Conservation (phyloP, 2,888 invertebrate species). For the Leptinotarsa tumamoca region DNA sequence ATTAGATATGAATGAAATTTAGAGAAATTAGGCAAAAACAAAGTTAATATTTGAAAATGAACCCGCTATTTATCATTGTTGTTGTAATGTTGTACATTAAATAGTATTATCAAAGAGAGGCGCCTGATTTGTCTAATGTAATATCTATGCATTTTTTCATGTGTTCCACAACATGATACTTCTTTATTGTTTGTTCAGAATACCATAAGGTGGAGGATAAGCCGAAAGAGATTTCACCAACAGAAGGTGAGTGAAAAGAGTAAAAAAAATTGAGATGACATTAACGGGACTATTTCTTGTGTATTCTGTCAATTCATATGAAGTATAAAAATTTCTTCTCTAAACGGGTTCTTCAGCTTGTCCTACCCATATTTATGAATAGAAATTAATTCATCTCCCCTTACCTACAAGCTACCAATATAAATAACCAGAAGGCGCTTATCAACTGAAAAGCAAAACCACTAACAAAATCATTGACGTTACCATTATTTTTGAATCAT, state of each 20-base stretch:
- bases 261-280: conserved; percentile 37
- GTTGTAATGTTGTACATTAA: no score
- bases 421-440: neutral
- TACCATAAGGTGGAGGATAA: conserved; percentile 56
- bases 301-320: conserved; percentile 17
- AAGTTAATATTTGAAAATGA: no score
- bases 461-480: neutral
- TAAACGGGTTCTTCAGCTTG: conserved; percentile 40
- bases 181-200: conserved; percentile 26
- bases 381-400: conserved; percentile 35
- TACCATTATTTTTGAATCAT: neutral
- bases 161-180: neutral
- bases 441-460: neutral
- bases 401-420: conserved; percentile 37
- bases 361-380: conserved; percentile 39
- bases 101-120: neutral
- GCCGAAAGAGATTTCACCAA: conserved; percentile 51
- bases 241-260: conserved; percentile 42
- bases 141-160: neutral
- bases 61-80: no score
- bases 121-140: neutral
- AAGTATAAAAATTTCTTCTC: conserved; percentile 23
- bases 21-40: no score
- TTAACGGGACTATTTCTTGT: conserved; percentile 37
- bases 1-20: no score